Base-by-base conservation (phyloP, 1,140 invertebrate genomes). In the Campoletis sonorensis region DNA sequence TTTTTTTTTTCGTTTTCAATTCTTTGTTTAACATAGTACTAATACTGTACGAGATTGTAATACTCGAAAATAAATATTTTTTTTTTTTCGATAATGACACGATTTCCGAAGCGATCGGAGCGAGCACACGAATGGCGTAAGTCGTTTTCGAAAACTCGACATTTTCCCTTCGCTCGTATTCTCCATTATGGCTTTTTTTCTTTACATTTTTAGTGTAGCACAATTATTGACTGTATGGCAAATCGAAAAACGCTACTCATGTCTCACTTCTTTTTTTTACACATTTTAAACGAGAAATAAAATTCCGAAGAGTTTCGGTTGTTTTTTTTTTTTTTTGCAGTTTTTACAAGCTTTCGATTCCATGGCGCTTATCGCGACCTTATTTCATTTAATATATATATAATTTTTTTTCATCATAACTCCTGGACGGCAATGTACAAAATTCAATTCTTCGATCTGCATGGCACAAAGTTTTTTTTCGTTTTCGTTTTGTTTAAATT, bases 381-480 rank as follows among this genome's bases (percentile, higher is more conserved):
- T 85, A 79, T 82, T 81, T 26, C 40, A 76, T 16, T 27, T 49
- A 27, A 33, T 16, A 10, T 37, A n/a, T n/a, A n/a, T n/a, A n/a
- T 13, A 51, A 68, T 68, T 79, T 58, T 79, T n/a, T 54, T 67
- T 58, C 21, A 82, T 80, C 68, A 40, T 84, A 51, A 82, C 64
- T 79, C 78, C 85, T 85, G 85, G 86, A 88, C 86, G 85, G 86
- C 84, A 83, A 87, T 88, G 87, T 86, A 86, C 61, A 71, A 87
- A 88, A 88, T 77, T 83, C 73, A 81, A 82, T 79, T 79, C 68
- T 80, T 68, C 83, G 84, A 82, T 84, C 84, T 58, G 68, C 81
- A 85, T 86, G 83, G 82, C 67, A 64, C 61, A 37, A 64, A 10
- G 16, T 58, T 58, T 58, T n/a, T 58, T 58, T n/a, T 1, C 21